Evolutionary conservation across 2,113 vertebrate genomes (phyloP).

Genomic region (Psittacula cyanocephala): DNA sequence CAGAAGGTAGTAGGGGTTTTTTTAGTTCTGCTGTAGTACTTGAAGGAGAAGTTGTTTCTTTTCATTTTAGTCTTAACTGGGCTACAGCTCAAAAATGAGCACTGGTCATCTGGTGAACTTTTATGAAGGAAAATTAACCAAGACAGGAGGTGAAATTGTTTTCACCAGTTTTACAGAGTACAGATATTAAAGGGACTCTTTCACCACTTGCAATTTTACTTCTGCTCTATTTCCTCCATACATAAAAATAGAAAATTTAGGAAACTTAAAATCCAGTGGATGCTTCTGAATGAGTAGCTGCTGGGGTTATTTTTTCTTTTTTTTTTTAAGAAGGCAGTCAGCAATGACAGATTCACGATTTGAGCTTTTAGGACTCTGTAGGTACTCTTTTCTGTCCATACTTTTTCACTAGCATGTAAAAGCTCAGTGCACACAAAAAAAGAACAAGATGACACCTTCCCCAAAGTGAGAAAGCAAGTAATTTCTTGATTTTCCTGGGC

Average conservation of each 20-base stretch:
- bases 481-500: not conserved
- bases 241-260: not conserved
- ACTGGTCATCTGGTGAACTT: not conserved
- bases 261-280: not conserved
- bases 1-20: not conserved
- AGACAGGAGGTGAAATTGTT: not conserved
- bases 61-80: not conserved
- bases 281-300: not conserved
- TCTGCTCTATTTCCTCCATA: not conserved
- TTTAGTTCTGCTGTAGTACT: not conserved
- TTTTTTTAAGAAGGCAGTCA: not conserved
- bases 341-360: not conserved
- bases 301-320: not conserved
- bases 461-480: not conserved
- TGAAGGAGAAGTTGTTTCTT: not conserved
- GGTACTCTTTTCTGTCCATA: not conserved
- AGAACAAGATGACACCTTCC: not conserved
- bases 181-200: not conserved
- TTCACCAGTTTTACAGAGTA: not conserved
- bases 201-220: not conserved
- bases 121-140: not conserved
- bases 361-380: not conserved
- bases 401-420: not conserved
- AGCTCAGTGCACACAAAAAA: not conserved
- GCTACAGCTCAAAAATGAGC: not conserved